phyloP scores from a whole-genome alignment of 2,797 vertebrate genomes.

The Sylvilagus floridanus region DNA sequence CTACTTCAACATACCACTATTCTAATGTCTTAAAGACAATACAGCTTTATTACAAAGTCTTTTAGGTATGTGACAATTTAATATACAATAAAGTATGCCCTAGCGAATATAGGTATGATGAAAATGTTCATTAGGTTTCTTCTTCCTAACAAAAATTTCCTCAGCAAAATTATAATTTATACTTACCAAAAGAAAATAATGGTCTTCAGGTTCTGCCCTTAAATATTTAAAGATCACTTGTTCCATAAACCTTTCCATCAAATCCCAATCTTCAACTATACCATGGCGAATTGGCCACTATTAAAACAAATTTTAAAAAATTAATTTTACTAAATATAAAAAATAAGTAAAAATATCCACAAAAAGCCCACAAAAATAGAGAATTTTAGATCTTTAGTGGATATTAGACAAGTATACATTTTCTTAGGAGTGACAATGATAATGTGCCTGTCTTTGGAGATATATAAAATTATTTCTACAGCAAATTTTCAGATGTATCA shows the following conservation, averaged over 20 bases:
- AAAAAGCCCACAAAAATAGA: not conserved
- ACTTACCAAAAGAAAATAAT: slow-evolving; percentile 97
- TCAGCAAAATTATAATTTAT: slow-evolving; percentile 57
- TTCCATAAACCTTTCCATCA: slow-evolving; percentile 99
- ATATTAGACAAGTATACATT: not conserved
- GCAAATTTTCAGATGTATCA: slow-evolving; percentile 7
- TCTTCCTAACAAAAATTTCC: slow-evolving; percentile 1
- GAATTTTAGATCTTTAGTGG: not conserved
- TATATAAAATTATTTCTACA: slow-evolving; percentile 52
- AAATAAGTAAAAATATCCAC: slow-evolving; percentile 47
- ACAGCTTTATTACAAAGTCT: slow-evolving; percentile 13
- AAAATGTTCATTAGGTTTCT: slow-evolving; percentile 53
- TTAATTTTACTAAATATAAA: slow-evolving; percentile 54
- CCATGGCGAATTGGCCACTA: slow-evolving; percentile 99
- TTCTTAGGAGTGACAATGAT: not conserved
- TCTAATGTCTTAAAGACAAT: slow-evolving; percentile 25
- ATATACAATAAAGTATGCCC: not conserved
- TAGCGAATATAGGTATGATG: not conserved
- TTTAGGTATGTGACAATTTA: slow-evolving; percentile 44
- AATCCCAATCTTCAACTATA: slow-evolving; percentile 98
- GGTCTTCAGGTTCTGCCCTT: slow-evolving; percentile 98
- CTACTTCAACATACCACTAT: not conserved
- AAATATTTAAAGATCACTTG: slow-evolving; percentile 99
- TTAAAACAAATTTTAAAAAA: slow-evolving; percentile 62
- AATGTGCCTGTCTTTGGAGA: not conserved